Evolutionary conservation across 2,888 invertebrate genomes (phyloP), one percentile per base, ranked within the genome.

Genomic region (Epinotia demarniana): DNA sequence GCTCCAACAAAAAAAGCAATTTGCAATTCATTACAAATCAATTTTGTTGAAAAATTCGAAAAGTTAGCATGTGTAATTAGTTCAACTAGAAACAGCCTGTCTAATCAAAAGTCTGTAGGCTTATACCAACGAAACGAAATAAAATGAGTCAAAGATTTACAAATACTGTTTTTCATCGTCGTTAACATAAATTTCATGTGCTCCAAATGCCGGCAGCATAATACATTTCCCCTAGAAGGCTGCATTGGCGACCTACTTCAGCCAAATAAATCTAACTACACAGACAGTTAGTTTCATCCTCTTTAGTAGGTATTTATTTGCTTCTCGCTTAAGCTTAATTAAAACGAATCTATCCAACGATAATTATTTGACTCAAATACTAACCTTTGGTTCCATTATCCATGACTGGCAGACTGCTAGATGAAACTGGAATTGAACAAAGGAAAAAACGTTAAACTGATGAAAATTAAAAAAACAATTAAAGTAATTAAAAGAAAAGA

Each of bases 181-280:
- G 86, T 86, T 87, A 83, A 82, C 85, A 87, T 88, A 89, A 86
- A 89, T 89, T 87, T 85, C 81, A 82, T 81, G 81, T 79, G 83
- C 83, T 86, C 83, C 82, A 85, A 87, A 87, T 85, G 80, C 82
- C 81, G 80, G 81, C 79, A 81, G 78, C 81, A 79, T 81, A 82
- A 83, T 83, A 85, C 76, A 83, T 85, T 86, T 84, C 81, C 85
- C 86, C 84, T 82, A 83, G 83, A 86, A 86, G 82, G 84, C 86
- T 87, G 86, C 86, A 87, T 80, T 79, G 79, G 79, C 82, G 85
- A 87, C 87, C 88, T 85, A 87, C 72, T 85, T 87, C 80, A 85
- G 85, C 81, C 85, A 83, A 85, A 87, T 89, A 87, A 87, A 87
- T 88, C 83, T 85, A 83, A 84, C 84, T 84, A 81, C 79, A 82